These are phyloP conservation scores for Masticophis lateralis DNA, from an alignment of 2,797 vertebrate species.

Conservation along the genomic window DNA sequence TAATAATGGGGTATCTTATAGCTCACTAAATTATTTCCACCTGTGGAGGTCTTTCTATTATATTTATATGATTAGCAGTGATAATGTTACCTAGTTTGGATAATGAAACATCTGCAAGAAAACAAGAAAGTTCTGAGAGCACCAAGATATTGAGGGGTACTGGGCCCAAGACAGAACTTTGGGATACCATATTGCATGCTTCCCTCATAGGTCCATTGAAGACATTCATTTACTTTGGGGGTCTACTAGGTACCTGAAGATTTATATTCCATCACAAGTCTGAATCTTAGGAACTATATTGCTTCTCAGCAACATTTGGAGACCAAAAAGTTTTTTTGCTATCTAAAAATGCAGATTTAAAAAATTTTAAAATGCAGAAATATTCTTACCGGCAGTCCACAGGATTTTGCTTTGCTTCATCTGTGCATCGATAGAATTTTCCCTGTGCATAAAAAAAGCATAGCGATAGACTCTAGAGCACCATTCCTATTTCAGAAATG, in stretches of 20 bases:
- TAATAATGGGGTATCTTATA: not conserved
- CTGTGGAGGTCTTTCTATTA: not conserved
- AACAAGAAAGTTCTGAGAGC: not conserved
- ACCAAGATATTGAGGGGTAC: not conserved
- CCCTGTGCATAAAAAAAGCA: conserved; percentile 77
- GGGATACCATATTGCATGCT: not conserved
- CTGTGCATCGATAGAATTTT: conserved; percentile 97
- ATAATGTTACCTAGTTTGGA: not conserved
- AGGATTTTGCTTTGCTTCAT: conserved; percentile 90
- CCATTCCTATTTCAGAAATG: not conserved
- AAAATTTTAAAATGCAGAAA: not conserved
- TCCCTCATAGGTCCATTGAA: not conserved
- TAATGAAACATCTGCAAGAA: not conserved
- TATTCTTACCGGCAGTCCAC: conserved; percentile 91
- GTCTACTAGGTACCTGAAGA: not conserved
- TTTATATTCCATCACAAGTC: not conserved
- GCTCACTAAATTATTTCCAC: not conserved
- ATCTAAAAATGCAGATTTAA: conserved; percentile 8
- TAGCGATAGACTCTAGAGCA: conserved; percentile 29
- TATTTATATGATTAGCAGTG: not conserved
- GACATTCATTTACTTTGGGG: not conserved
- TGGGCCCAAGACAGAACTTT: not conserved
- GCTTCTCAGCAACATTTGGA: not conserved
- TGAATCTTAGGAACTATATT: not conserved
- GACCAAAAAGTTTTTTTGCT: not conserved